These are phyloP conservation scores for Homalodisca vitripennis DNA, from an alignment of 1,140 invertebrate species.

Conservation along the genomic window DNA sequence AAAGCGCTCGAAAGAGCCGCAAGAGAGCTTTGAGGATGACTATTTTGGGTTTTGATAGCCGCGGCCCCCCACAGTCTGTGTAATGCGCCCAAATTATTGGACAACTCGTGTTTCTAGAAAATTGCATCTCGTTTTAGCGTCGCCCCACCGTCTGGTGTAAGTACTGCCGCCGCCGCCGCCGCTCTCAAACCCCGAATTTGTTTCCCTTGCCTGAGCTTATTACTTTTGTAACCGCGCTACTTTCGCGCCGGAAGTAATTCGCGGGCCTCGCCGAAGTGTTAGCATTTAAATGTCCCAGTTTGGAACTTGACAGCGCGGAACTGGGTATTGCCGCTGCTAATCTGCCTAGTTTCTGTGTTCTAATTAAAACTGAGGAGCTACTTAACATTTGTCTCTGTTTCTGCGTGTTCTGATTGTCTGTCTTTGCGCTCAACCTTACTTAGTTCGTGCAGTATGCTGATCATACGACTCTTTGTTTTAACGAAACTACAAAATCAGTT, in stretches of 20 bases:
- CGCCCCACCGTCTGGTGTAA: background rate
- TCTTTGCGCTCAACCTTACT: no score
- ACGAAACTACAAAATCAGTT: no score
- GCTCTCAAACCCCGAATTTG: background rate
- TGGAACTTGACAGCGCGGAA: background rate
- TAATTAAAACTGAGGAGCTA: background rate
- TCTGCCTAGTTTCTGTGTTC: background rate
- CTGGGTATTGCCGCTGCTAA: background rate
- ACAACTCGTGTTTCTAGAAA: conserved; percentile 17
- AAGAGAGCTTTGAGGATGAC: background rate
- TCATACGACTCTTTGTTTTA: no score
- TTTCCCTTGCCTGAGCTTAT: conserved; percentile 6
- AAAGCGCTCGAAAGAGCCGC: no score
- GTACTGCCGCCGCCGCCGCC: background rate
- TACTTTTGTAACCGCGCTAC: conserved; percentile 1
- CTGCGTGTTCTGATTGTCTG: no score
- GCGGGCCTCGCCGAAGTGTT: background rate
- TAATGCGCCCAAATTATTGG: conserved; percentile 15
- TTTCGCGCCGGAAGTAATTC: conserved; percentile 16
- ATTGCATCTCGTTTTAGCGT: conserved; percentile 11
- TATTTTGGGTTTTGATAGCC: conserved; percentile 3
- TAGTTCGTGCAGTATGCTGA: no score
- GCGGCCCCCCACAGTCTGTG: background rate
- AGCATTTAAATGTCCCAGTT: conserved; percentile 18
- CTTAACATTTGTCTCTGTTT: background rate